These are phyloP conservation scores for Gymnoscopelus braueri DNA, from an alignment of 2,797 vertebrate species.

Conservation along the genomic window DNA sequence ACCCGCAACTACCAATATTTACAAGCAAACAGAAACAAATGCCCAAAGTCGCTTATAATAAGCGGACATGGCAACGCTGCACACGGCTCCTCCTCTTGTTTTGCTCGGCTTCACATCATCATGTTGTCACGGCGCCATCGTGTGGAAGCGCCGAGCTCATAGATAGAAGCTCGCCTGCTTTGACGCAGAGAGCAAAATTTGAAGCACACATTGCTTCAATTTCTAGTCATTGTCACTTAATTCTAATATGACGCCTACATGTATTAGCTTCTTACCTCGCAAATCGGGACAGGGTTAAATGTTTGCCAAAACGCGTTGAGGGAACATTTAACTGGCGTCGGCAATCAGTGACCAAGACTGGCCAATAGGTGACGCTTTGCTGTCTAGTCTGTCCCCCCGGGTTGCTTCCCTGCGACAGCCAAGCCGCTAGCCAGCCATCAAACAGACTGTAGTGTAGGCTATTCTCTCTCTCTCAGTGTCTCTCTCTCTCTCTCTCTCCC, in stretches of 20 bases:
- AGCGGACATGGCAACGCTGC: no score
- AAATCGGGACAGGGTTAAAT: no score
- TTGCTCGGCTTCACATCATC: conserved; percentile 38
- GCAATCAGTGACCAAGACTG: no score
- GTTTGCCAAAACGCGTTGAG: no score
- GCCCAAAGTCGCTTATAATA: no score
- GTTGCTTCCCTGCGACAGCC: conserved; percentile 25
- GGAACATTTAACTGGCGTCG: no score
- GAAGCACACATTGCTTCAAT: conserved; percentile 15
- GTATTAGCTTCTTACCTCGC: no score
- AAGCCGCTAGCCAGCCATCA: conserved; percentile 6
- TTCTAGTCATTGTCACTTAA: not conserved
- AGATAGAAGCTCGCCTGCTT: conserved; percentile 41
- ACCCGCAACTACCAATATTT: no score
- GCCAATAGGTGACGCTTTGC: no score
- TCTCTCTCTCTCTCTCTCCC: conserved; percentile 6
- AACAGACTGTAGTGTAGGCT: conserved; percentile 10
- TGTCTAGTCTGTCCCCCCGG: not conserved
- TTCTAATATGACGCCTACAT: not conserved
- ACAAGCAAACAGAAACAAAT: no score
- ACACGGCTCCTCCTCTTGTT: conserved; percentile 65
- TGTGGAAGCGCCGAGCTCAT: conserved; percentile 49
- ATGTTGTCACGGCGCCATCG: conserved; percentile 54
- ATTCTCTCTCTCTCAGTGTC: conserved; percentile 1
- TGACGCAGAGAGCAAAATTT: conserved; percentile 4